Percentiles rank a stretch among this genome's conserved stretches.
phyloP scores from a whole-genome alignment of 2,113 vertebrate species.

The Corythornis cristatus region DNA sequence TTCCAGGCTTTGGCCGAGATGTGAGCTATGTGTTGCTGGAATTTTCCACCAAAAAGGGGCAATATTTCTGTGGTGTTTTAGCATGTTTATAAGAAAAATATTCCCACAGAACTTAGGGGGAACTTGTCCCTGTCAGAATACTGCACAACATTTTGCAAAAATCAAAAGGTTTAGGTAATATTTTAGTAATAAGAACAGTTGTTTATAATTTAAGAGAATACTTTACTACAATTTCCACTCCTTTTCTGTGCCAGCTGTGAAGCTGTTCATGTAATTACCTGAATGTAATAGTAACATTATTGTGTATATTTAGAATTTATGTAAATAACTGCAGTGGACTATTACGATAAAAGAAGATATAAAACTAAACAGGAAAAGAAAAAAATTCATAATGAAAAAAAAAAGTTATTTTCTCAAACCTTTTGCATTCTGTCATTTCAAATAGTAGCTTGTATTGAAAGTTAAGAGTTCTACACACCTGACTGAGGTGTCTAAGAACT shows the following conservation, averaged over 20 bases:
- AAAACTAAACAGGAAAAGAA: neutral
- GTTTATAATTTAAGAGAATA: neutral
- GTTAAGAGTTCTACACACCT: neutral
- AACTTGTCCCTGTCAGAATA: neutral
- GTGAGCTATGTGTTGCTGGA: neutral
- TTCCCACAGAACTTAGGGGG: neutral
- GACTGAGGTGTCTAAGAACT: neutral
- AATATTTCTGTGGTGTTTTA: neutral
- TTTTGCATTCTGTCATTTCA: neutral
- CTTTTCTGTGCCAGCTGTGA: neutral
- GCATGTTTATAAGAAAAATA: neutral
- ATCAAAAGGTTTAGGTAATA: neutral
- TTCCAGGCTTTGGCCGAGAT: slow-evolving; percentile 13
- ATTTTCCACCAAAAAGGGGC: neutral
- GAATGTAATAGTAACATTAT: neutral
- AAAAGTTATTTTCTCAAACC: neutral
- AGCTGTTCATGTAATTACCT: neutral
- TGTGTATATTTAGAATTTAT: neutral
- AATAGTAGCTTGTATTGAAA: neutral
- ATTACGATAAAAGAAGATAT: neutral
- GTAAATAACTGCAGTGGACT: neutral
- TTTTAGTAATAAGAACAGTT: neutral
- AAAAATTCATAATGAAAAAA: neutral
- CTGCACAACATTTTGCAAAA: neutral
- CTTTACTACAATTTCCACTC: neutral